Conservation (phyloP, 2,888 invertebrate genomes). For the Lamellibrachia columna region DNA sequence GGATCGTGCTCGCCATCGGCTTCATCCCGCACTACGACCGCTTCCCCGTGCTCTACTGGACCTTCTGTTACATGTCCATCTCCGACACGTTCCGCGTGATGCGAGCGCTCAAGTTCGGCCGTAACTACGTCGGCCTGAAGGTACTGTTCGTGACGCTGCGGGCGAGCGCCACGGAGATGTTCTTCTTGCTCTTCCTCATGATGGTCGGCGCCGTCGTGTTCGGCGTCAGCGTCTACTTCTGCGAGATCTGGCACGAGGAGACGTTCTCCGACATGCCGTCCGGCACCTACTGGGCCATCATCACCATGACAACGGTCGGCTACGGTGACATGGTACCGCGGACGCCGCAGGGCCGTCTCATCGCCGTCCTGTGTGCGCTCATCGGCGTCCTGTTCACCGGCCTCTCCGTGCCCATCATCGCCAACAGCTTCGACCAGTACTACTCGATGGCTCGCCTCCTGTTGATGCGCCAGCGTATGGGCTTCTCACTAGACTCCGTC, state of each 20-base stretch:
- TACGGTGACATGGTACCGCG: conserved; percentile 13
- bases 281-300: conserved; percentile 24
- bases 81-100: not conserved
- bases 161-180: not conserved
- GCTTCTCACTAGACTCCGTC: not conserved
- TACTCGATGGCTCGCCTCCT: not conserved
- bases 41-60: not conserved
- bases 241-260: conserved; percentile 17
- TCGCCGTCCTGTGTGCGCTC: not conserved
- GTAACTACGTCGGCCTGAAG: conserved; percentile 6
- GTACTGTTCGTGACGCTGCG: not conserved
- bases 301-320: conserved; percentile 17
- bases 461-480: not conserved
- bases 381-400: not conserved
- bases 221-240: not conserved
- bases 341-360: not conserved
- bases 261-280: conserved; percentile 19
- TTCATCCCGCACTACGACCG: not conserved
- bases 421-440: not conserved
- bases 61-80: not conserved
- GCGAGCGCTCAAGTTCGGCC: not conserved
- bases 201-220: conserved; percentile 19
- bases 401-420: not conserved
- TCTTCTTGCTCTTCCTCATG: conserved; percentile 20
- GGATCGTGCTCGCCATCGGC: not conserved